These are phyloP conservation scores for Palythoa grandiflora DNA, from an alignment of 92 coral and sea anemone species.

Conservation along the genomic window DNA sequence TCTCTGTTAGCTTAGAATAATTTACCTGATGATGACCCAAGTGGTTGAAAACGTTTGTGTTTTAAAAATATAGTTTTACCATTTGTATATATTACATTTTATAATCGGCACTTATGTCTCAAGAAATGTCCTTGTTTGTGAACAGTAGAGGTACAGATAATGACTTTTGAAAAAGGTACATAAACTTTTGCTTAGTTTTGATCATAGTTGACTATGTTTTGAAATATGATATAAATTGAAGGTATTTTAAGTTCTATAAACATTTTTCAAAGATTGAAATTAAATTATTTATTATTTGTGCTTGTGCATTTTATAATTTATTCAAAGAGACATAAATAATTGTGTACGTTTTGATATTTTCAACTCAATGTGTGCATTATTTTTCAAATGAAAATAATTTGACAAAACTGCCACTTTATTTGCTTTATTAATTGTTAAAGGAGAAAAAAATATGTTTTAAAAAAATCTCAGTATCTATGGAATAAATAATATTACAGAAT, in stretches of 20 bases:
- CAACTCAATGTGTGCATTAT: not conserved
- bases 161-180: not conserved
- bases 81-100: too few species aligned
- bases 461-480: not conserved
- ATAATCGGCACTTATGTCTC: too few species aligned
- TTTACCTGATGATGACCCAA: too few species aligned
- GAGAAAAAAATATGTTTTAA: too few species aligned
- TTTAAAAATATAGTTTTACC: too few species aligned
- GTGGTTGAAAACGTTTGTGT: too few species aligned
- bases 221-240: not conserved
- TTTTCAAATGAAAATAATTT: too few species aligned
- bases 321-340: not conserved
- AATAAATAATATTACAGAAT: too few species aligned
- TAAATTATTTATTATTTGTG: not conserved
- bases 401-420: not conserved
- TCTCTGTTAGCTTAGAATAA: too few species aligned
- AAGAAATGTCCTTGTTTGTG: not conserved
- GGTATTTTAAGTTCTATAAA: conserved; percentile 1
- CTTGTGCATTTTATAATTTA: not conserved
- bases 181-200: not conserved
- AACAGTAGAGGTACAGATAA: not conserved
- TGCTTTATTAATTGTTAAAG: not conserved
- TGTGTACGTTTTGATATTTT: not conserved
- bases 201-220: conserved; percentile 1
- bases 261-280: not conserved